These are phyloP conservation scores for Encarsia formosa DNA, from an alignment of 2,888 invertebrate species.

Conservation along the genomic window DNA sequence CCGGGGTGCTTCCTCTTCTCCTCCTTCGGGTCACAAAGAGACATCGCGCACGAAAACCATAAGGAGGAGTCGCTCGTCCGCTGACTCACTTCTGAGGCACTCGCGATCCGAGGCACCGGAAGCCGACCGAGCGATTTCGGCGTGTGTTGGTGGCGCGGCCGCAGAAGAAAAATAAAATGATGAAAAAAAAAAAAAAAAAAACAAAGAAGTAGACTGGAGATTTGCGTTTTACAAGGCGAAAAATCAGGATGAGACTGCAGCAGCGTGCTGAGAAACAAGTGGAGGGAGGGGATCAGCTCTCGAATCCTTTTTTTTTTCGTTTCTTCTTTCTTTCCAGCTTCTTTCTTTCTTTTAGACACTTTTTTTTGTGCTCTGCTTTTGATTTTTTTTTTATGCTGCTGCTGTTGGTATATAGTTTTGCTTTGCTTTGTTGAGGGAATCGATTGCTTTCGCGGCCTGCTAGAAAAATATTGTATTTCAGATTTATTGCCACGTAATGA, in stretches of 20 bases:
- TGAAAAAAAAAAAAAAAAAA: too few relatives aligned
- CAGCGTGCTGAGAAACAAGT: conserved; percentile 3
- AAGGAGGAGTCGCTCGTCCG: conserved; percentile 1
- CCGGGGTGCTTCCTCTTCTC: too few relatives aligned
- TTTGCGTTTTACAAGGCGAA: conserved; percentile 18
- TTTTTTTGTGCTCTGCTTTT: not conserved
- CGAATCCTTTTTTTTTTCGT: not conserved
- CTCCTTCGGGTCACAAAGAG: too few relatives aligned
- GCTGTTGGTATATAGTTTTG: not conserved
- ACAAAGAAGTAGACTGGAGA: not conserved
- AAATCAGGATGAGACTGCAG: conserved; percentile 4
- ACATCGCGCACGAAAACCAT: too few relatives aligned
- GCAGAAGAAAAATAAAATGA: too few relatives aligned
- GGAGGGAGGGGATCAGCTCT: not conserved
- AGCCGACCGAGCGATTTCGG: conserved; percentile 23
- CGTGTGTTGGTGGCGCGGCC: too few relatives aligned
- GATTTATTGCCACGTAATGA: conserved; percentile 5
- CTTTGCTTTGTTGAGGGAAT: conserved; percentile 13
- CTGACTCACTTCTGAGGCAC: conserved; percentile 26
- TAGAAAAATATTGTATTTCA: not conserved
- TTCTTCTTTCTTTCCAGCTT: not conserved
- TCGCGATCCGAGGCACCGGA: conserved; percentile 19
- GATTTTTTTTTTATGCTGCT: not conserved
- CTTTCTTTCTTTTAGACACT: not conserved
- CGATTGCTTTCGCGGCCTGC: not conserved